Conservation (phyloP, 1,140 invertebrate species). For the Apocrypta bakeri region DNA sequence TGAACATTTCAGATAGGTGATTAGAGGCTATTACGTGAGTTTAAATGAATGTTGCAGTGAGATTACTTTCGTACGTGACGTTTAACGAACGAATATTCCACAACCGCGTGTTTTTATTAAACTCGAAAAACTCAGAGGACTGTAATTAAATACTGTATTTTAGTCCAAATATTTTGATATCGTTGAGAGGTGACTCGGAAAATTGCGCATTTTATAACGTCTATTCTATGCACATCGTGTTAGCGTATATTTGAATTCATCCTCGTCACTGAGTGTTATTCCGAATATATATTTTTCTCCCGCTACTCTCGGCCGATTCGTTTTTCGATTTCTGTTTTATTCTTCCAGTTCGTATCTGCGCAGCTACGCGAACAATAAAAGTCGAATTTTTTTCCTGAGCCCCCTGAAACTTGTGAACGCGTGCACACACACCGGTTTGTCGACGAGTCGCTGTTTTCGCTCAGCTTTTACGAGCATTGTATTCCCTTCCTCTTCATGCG, state of each 20-base stretch:
- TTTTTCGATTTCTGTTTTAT: conserved; percentile 14
- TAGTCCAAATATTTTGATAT: too few relatives aligned
- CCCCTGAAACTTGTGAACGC: neutral
- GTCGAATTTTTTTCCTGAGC: conserved; percentile 3
- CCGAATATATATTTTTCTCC: too few relatives aligned
- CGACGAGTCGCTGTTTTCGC: neutral
- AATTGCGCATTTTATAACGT: too few relatives aligned
- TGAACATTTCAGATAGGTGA: neutral
- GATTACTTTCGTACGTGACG: conserved; percentile 2
- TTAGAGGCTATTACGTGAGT: conserved; percentile 5
- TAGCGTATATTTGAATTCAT: too few relatives aligned
- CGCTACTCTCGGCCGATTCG: neutral
- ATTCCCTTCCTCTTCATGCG: neutral
- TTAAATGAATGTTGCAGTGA: conserved; percentile 8
- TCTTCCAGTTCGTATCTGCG: neutral
- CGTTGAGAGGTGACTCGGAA: too few relatives aligned
- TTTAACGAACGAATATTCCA: neutral
- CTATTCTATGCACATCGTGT: too few relatives aligned
- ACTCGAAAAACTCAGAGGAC: too few relatives aligned
- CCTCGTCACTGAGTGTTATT: too few relatives aligned
- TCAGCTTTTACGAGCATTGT: conserved; percentile 22
- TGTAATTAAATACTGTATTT: too few relatives aligned
- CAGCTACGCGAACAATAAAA: neutral
- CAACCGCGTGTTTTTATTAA: neutral
- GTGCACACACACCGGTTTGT: conserved; percentile 1